Base-by-base conservation (phyloP, 2,888 invertebrate species). In the Aporophyla lueneburgensis region DNA sequence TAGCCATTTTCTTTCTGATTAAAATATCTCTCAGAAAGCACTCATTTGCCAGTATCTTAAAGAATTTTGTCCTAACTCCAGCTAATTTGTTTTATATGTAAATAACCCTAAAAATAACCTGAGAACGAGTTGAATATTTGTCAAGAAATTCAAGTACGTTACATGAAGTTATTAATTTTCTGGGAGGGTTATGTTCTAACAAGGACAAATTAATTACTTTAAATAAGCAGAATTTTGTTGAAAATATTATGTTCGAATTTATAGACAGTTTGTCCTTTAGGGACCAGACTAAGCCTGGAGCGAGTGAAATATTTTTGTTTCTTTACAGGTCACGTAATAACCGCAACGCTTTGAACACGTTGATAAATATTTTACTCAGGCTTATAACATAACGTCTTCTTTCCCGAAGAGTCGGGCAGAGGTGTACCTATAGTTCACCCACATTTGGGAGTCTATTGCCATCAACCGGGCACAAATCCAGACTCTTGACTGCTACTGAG, bases 121-220 rank as follows among this genome's bases (percentile, higher is more conserved):
- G 33, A 33, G 33, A 33, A 58, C 3, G 49, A 74, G 61, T 63
- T 24, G 61, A 78, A 71, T 65, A 71, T 78, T 71, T 68, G 56
- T 62, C 65, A 76, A 72, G 80, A 84, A 77, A 80, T 56, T 70
- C 54, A 72, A 79, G 69, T 27, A 33, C 33, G 51, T 65, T 56
- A 66, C 58, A 62, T 70, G 59, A 67, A 71, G 43, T 33, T 62
- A 56, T 74, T 68, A 76, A 76, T 68, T 76, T 68, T 68, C 49
- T 61, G 69, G 56, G 67, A 71, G 51, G 71, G 72, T 84, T 63
- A 63, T 58, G 51, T 75, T 83, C 63, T 56, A 69, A 80, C 81
- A 84, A 84, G 77, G 74, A 49, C 46, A 77, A 76, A 78, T 74
- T 81, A 78, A 84, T 84, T 81, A 84, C 19, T 24, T 61, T 43